Percentiles rank a stretch among this genome's conserved stretches.
These are phyloP conservation scores for Rhinolophus ferrumequinum DNA, from an alignment of 2,113 vertebrate species.

Conservation along the genomic window DNA sequence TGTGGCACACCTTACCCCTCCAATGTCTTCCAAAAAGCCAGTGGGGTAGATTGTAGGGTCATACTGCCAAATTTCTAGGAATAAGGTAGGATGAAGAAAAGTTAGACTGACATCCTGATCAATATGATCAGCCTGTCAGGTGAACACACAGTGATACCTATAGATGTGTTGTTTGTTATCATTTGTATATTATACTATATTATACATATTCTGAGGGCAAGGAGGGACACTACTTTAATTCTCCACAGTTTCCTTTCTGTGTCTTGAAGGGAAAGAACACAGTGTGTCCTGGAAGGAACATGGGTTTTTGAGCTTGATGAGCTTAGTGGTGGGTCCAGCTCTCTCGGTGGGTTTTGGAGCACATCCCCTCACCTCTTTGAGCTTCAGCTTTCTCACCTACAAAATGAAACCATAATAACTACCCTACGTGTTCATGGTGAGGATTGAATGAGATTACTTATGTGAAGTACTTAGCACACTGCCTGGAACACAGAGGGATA, in stretches of 20 bases:
- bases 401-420: neutral
- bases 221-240: neutral
- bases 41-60: neutral
- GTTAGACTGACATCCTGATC: neutral
- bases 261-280: neutral
- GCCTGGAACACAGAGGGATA: neutral
- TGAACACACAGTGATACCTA: neutral
- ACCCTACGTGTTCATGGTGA: neutral
- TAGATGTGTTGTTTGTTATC: neutral
- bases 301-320: neutral
- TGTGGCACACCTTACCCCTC: neutral
- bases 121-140: neutral
- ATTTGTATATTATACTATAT: neutral
- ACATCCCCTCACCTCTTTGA: neutral
- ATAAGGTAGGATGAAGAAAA: neutral
- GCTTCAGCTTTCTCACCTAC: neutral
- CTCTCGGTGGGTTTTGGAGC: neutral
- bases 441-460: neutral
- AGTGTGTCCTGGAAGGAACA: neutral
- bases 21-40: neutral
- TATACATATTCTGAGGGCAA: neutral
- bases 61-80: neutral
- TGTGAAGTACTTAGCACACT: neutral
- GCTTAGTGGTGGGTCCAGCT: neutral
- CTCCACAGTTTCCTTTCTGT: neutral